These are phyloP conservation scores for Gorsachius magnificus DNA, from an alignment of 2,797 vertebrate species.

Conservation along the genomic window DNA sequence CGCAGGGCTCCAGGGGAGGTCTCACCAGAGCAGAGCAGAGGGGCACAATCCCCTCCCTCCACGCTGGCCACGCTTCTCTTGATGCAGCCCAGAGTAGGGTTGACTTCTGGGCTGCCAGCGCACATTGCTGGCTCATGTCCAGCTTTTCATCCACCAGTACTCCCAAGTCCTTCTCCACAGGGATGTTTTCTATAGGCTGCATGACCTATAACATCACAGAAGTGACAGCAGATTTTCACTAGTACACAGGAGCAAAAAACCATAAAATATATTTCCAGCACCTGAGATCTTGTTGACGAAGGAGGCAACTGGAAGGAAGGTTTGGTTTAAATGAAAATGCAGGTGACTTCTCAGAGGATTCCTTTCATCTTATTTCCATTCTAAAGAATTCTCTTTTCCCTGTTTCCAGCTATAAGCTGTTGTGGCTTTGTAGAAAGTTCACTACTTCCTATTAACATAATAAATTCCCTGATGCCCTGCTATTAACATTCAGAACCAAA, in stretches of 20 bases:
- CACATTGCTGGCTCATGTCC: too few species aligned
- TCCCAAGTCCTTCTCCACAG: background rate
- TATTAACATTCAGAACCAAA: background rate
- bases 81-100: background rate
- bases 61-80: rapidly evolving
- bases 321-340: background rate
- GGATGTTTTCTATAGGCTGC: background rate
- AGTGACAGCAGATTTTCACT: background rate
- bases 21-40: background rate
- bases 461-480: background rate
- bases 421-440: background rate
- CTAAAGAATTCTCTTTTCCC: background rate
- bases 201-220: background rate
- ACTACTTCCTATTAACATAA: background rate
- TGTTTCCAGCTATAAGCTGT: background rate
- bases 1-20: rapidly evolving
- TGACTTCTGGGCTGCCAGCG: too few species aligned
- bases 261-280: background rate
- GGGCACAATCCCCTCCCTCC: background rate
- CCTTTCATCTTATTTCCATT: background rate
- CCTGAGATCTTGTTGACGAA: background rate
- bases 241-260: background rate
- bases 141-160: background rate
- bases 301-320: background rate
- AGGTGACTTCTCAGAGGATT: background rate